Evolutionary conservation across 2,797 vertebrate species (phyloP).

Genomic region (Parotocinclus haroldoi): DNA sequence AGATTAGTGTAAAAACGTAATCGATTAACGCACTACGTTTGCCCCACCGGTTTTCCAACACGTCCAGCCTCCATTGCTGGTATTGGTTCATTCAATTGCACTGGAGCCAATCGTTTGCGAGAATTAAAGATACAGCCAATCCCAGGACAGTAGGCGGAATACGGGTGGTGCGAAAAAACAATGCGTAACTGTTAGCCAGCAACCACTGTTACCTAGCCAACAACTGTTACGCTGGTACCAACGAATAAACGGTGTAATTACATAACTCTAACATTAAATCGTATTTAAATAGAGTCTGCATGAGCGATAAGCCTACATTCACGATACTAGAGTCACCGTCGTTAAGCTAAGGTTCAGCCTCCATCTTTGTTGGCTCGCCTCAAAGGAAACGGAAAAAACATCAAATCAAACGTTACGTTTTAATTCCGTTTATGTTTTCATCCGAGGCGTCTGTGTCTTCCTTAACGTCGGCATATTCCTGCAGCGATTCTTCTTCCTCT

Average conservation of each 20-base stretch:
- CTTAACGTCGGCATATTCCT: conserved; percentile 28
- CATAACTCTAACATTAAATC: too few relatives aligned
- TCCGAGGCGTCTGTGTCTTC: conserved; percentile 54
- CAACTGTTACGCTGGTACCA: neutral
- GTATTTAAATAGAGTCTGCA: too few relatives aligned
- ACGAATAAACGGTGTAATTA: neutral
- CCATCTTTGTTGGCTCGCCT: conserved; percentile 54
- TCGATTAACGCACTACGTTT: too few relatives aligned
- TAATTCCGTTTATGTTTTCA: conserved; percentile 71
- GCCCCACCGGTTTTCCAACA: neutral
- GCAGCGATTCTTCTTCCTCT: conserved; percentile 30
- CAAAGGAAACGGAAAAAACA: neutral
- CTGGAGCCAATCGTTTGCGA: neutral
- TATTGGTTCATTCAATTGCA: neutral
- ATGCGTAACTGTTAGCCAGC: conserved; percentile 2
- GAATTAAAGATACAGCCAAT: neutral
- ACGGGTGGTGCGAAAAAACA: neutral
- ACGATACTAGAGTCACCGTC: too few relatives aligned
- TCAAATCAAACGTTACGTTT: conserved; percentile 61
- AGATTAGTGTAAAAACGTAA: too few relatives aligned
- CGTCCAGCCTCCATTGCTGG: neutral
- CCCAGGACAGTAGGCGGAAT: neutral
- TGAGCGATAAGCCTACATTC: too few relatives aligned
- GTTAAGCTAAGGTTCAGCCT: conserved; percentile 25
- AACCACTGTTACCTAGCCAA: neutral